Conservation (phyloP, 2,888 invertebrate genomes). For the Sceliomorpha sp. region DNA sequence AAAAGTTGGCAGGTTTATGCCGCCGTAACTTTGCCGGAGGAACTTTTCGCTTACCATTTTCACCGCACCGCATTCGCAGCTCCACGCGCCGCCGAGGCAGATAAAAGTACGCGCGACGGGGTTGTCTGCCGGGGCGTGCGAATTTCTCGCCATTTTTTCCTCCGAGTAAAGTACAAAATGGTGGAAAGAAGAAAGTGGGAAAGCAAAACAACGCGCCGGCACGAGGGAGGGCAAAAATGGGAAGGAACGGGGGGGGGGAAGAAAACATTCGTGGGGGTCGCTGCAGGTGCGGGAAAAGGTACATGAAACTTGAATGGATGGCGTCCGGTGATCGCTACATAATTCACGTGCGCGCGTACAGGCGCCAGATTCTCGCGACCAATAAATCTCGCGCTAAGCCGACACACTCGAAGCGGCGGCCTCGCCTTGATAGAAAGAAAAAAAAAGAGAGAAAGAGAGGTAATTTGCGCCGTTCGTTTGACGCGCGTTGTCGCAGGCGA, state of each 20-base stretch:
- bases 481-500: conserved; percentile 37
- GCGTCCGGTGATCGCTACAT: conserved; percentile 44
- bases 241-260: too few relatives aligned
- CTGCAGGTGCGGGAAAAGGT: conserved; percentile 29
- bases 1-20: conserved; percentile 31
- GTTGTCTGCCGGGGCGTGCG: conserved; percentile 8
- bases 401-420: conserved; percentile 49
- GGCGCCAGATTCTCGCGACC: conserved; percentile 48
- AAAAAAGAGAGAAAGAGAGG: conserved; percentile 19
- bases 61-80: conserved; percentile 9
- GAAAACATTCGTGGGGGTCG: conserved; percentile 2
- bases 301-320: conserved; percentile 39
- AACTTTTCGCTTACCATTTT: conserved; percentile 35
- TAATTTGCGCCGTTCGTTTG: conserved; percentile 29
- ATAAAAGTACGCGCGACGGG: conserved; percentile 7
- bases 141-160: conserved; percentile 23
- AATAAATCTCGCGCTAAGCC: conserved; percentile 57
- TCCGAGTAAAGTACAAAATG: conserved; percentile 5
- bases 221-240: too few relatives aligned
- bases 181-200: neutral
- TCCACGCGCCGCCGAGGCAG: conserved; percentile 1
- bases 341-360: conserved; percentile 48
- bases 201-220: too few relatives aligned
- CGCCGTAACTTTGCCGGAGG: conserved; percentile 15
- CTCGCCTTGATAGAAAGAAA: conserved; percentile 10